Evolutionary conservation across 2,113 vertebrate species (phyloP).

Genomic region (Dasypus novemcinctus): DNA sequence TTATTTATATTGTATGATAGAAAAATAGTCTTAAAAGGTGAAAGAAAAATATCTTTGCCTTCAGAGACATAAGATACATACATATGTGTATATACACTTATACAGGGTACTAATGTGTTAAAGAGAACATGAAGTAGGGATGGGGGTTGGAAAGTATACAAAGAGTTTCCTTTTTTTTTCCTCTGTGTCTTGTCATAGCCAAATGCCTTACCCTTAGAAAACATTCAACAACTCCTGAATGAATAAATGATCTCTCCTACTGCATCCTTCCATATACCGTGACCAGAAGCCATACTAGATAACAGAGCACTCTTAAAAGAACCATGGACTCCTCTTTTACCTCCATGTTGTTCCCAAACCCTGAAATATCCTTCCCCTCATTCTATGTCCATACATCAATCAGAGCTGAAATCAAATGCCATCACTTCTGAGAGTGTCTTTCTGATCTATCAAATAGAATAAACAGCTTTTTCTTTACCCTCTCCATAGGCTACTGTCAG

Average conservation of each 20-base stretch:
- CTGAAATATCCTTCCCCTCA: background rate
- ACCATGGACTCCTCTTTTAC: background rate
- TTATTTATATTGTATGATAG: too few relatives aligned
- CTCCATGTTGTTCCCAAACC: background rate
- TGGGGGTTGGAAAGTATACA: too few relatives aligned
- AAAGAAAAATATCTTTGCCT: too few relatives aligned
- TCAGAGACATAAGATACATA: too few relatives aligned
- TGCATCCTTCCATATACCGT: background rate
- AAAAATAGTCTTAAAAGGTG: too few relatives aligned
- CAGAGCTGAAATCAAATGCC: constrained; percentile 27
- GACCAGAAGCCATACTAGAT: background rate
- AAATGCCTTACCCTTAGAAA: background rate
- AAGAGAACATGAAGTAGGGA: too few relatives aligned
- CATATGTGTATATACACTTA: too few relatives aligned
- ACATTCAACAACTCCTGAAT: background rate
- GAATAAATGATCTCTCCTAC: background rate
- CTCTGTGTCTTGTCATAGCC: background rate
- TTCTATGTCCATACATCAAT: background rate
- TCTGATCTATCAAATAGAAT: background rate
- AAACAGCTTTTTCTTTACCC: background rate
- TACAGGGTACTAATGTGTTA: too few relatives aligned
- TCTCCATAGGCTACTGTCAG: background rate
- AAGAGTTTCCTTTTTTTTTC: background rate
- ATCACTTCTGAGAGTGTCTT: constrained; percentile 11
- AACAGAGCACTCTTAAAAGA: background rate